These are phyloP conservation scores for Aphidoletes aphidimyza DNA, from an alignment of 2,888 invertebrate genomes.

Conservation along the genomic window DNA sequence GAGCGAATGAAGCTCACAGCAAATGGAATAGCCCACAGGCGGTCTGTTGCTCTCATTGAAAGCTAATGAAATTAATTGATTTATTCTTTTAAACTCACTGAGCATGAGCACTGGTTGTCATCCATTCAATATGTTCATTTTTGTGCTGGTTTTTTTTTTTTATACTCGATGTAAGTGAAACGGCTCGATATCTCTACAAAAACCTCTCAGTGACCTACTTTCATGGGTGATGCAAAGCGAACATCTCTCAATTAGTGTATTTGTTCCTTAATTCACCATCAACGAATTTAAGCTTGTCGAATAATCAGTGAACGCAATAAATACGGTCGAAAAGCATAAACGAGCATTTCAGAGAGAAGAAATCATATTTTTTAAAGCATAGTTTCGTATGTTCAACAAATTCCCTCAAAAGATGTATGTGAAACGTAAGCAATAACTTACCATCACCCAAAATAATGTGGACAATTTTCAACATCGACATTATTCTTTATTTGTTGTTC, in stretches of 20 bases:
- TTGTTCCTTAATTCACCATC: not conserved
- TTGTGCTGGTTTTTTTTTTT: too few relatives aligned
- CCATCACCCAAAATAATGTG: not conserved
- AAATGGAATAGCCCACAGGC: not conserved
- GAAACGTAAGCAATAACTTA: too few relatives aligned
- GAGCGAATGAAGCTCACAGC: too few relatives aligned
- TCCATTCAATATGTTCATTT: conserved; percentile 4
- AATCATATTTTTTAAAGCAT: too few relatives aligned
- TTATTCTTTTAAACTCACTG: conserved; percentile 11
- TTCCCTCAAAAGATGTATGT: not conserved
- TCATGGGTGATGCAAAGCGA: not conserved
- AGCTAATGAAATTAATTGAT: conserved; percentile 37
- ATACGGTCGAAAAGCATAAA: too few relatives aligned
- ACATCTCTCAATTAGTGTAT: not conserved
- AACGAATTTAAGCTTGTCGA: too few relatives aligned
- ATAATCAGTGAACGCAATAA: too few relatives aligned
- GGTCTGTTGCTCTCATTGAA: not conserved
- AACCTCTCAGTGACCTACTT: not conserved
- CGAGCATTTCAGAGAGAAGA: too few relatives aligned
- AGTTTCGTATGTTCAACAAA: not conserved
- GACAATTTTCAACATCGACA: not conserved
- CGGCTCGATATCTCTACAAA: not conserved
- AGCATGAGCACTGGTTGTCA: conserved; percentile 29
- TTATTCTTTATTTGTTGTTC: too few relatives aligned
- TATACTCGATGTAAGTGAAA: too few relatives aligned